Evolutionary conservation across 1,140 invertebrate genomes (phyloP), one percentile per base, ranked within the genome.

Genomic region (Pseudomyrmex sp.): DNA sequence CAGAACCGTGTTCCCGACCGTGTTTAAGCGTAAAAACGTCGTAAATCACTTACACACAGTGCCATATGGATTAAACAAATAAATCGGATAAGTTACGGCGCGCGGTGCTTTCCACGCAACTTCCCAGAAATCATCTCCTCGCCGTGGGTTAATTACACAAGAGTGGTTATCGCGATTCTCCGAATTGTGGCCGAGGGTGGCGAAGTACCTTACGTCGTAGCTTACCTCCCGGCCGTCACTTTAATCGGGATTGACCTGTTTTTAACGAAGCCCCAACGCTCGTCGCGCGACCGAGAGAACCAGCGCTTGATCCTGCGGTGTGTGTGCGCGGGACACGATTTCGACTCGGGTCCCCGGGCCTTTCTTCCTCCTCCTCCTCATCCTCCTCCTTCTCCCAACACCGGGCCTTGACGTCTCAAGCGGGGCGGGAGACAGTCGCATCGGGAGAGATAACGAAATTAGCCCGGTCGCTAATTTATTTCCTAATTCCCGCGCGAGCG

Each of bases 391-490:
- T 26, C 61, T n/a, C 13, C 62, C 15, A 65, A 66, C 85, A 89
- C 90, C 84, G 87, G 87, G 86, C 86, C 85, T 90, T 92, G 90
- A 91, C 91, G 87, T 92, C 90, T 92, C 90, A 92, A 92, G 90
- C 91, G 91, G 91, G 84, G 66, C 85, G 88, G 87, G 91, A 88
- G 35, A 35, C 90, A 84, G 87, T 86, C 91, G 35, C 5, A 90
- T 90, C 87, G 87, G 70, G 82, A 77, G 89, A 94, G 93, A 94
- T 93, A 94, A 93, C 93, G 89, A 94, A 94, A 93, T 93, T 94
- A 93, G 93, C 93, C 92, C 91, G 91, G 90, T 86, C 80, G 91
- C 93, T 93, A 94, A 93, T 94, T 94, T 94, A 94, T 94, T 93
- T 93, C 93, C 93, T 94, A 94, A 94, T 93, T 94, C 92, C 89